A percentile compares a stretch with the other conserved stretches of the same genome.
Conservation (phyloP, 2,113 vertebrate species). For the Empidonax traillii region DNA sequence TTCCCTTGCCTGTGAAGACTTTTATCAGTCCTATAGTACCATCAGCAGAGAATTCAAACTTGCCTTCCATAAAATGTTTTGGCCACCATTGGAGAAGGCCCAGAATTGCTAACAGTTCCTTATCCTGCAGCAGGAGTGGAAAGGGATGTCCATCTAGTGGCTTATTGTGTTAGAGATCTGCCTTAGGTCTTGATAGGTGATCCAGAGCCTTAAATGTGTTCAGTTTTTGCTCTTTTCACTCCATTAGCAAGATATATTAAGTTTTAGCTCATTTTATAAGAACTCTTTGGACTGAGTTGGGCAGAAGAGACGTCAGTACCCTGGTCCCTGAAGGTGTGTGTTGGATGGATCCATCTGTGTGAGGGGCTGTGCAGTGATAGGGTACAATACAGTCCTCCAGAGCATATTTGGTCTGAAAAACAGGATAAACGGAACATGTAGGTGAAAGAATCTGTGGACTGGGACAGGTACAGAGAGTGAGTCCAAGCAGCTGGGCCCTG, state of each 20-base stretch:
- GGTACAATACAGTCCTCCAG: background rate
- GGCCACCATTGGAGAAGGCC: background rate
- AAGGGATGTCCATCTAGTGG: background rate
- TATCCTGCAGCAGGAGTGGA: background rate
- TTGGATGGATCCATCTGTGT: background rate
- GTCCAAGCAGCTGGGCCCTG: background rate
- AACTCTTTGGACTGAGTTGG: background rate
- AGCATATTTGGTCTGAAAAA: background rate
- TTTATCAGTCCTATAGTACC: background rate
- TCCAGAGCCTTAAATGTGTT: background rate
- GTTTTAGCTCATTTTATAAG: background rate
- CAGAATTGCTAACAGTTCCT: background rate
- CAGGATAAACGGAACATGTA: rapidly evolving
- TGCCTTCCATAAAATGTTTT: background rate
- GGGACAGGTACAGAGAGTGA: background rate
- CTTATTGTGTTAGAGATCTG: background rate
- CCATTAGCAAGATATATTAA: background rate
- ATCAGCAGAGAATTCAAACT: background rate
- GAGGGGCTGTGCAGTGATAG: background rate
- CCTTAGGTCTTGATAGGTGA: background rate
- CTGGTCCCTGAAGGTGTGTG: background rate
- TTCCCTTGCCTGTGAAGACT: background rate
- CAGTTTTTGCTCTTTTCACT: background rate
- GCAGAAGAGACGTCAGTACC: background rate
- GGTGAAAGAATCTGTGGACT: background rate